phyloP scores from a whole-genome alignment of 2,888 invertebrate species.

The Scaptomyza parva region DNA sequence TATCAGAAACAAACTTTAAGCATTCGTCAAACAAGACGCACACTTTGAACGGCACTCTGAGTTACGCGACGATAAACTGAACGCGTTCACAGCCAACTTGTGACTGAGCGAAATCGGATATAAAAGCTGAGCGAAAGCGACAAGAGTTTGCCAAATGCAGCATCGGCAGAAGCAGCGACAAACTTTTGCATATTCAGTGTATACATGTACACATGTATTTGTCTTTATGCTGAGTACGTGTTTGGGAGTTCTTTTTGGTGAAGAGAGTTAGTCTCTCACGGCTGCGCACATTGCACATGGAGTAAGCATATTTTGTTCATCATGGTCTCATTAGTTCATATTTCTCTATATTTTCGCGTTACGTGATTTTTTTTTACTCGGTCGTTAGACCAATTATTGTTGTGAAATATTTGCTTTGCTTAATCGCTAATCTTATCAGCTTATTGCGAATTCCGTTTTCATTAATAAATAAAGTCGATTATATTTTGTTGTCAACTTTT shows the following conservation, averaged over 20 bases:
- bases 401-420: constrained; percentile 21
- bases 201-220: background rate
- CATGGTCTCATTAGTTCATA: constrained; percentile 28
- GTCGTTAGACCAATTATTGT: constrained; percentile 11
- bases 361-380: constrained; percentile 36
- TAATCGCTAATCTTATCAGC: constrained; percentile 60
- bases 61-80: constrained; percentile 29
- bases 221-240: constrained; percentile 33
- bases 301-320: constrained; percentile 25
- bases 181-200: constrained; percentile 34
- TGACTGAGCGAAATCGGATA: constrained; percentile 43
- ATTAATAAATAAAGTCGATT: constrained; percentile 3
- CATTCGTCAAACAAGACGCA: constrained; percentile 33
- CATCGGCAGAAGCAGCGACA: constrained; percentile 6
- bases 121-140: constrained; percentile 33
- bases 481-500: constrained; percentile 18
- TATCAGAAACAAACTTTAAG: constrained; percentile 18
- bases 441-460: constrained; percentile 18
- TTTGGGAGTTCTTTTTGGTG: constrained; percentile 2
- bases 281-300: constrained; percentile 34
- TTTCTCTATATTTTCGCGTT: constrained; percentile 4
- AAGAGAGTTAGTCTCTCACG: constrained; percentile 31
- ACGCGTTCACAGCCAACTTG: constrained; percentile 44
- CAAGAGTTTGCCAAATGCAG: constrained; percentile 28
- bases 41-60: constrained; percentile 6